phyloP scores from a whole-genome alignment of 2,888 invertebrate species.

The Electrophaes corylata region DNA sequence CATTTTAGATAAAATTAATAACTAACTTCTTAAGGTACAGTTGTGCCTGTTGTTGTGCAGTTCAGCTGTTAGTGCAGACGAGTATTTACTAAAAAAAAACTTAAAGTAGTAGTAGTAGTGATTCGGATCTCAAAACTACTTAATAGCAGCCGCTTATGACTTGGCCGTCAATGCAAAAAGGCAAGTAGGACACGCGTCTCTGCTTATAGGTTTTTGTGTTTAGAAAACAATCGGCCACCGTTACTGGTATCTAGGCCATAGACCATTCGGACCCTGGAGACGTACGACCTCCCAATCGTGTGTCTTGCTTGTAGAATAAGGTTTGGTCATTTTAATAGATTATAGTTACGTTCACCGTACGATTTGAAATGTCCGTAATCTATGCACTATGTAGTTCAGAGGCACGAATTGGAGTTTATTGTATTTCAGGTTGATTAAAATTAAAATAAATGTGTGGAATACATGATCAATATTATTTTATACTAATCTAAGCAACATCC shows the following conservation, averaged over 20 bases:
- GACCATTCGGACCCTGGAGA: conserved; percentile 53
- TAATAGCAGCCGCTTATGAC: conserved; percentile 9
- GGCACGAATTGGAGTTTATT: no score
- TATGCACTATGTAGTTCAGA: neutral
- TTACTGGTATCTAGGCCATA: conserved; percentile 55
- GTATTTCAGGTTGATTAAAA: no score
- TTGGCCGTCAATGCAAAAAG: conserved; percentile 7
- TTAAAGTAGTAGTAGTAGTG: neutral
- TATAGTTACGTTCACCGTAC: neutral
- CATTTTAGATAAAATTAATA: no score
- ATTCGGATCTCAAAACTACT: neutral
- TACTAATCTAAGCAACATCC: no score
- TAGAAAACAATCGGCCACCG: conserved; percentile 72
- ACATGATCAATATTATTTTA: no score
- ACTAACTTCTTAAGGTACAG: no score
- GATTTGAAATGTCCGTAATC: neutral
- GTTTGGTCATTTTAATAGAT: conserved; percentile 25
- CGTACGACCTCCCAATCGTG: conserved; percentile 38
- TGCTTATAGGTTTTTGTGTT: conserved; percentile 73
- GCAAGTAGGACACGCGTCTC: conserved; percentile 63
- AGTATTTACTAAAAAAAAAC: no score
- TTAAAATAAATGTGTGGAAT: no score
- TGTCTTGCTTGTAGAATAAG: conserved; percentile 28
- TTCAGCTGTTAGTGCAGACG: no score
- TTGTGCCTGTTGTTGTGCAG: no score